Percentiles rank a stretch among this genome's conserved stretches.
phyloP scores from a whole-genome alignment of 2,888 invertebrate species.

The Encarsia formosa region DNA sequence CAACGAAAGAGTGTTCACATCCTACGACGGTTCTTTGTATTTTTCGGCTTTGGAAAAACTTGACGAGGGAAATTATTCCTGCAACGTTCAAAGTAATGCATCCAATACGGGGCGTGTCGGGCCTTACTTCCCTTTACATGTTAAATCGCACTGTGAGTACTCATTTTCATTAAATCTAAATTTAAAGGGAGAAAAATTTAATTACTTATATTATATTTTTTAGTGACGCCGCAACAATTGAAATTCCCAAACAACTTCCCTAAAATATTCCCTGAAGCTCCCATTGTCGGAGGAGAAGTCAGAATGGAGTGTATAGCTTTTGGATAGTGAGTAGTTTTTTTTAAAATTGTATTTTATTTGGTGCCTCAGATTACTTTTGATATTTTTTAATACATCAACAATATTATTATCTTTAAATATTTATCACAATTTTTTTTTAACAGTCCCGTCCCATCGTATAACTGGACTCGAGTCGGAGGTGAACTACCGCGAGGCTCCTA shows the following conservation, averaged over 20 bases:
- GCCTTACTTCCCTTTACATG: conserved; percentile 78
- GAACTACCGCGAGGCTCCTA: conserved; percentile 71
- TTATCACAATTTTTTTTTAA: conserved; percentile 25
- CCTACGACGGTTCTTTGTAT: conserved; percentile 88
- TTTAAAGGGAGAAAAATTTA: neutral
- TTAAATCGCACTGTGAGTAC: conserved; percentile 72
- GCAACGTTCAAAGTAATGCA: conserved; percentile 83
- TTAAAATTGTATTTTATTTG: neutral
- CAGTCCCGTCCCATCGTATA: conserved; percentile 85
- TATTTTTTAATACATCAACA: neutral
- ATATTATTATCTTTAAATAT: conserved; percentile 1
- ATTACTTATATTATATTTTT: conserved; percentile 21
- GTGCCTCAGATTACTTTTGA: neutral
- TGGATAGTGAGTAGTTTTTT: conserved; percentile 68
- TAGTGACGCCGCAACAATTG: conserved; percentile 82
- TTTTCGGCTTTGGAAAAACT: conserved; percentile 90
- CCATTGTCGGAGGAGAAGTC: conserved; percentile 84
- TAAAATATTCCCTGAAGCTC: conserved; percentile 91
- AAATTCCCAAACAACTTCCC: conserved; percentile 94
- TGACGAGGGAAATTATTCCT: conserved; percentile 86
- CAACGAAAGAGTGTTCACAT: conserved; percentile 80
- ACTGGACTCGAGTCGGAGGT: conserved; percentile 80
- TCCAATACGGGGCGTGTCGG: conserved; percentile 87
- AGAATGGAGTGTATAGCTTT: conserved; percentile 92
- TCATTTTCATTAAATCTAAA: neutral